These are phyloP conservation scores for Drosophila seguyi DNA, from an alignment of 1,140 invertebrate genomes.

Conservation along the genomic window DNA sequence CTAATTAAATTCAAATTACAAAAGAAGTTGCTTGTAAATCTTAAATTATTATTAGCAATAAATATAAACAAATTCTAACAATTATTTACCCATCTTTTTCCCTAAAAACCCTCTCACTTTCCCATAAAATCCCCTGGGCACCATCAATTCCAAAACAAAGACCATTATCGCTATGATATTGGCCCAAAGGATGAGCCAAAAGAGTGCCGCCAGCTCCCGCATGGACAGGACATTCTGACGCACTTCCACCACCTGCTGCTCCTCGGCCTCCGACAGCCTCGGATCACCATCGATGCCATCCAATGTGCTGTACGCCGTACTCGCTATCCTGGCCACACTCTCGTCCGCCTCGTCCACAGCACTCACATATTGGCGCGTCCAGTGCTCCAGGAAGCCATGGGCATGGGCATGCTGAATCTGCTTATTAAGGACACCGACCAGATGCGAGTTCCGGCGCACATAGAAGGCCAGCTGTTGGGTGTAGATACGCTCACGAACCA, in stretches of 20 bases:
- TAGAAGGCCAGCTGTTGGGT: slow-evolving; percentile 75
- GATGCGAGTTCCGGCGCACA: slow-evolving; percentile 66
- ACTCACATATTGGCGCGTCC: slow-evolving; percentile 69
- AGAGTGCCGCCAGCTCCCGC: slow-evolving; percentile 59
- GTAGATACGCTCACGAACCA: slow-evolving; percentile 71
- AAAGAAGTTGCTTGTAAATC: too few species aligned
- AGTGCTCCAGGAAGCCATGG: slow-evolving; percentile 68
- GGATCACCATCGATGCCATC: slow-evolving; percentile 39
- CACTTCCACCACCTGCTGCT: slow-evolving; percentile 2
- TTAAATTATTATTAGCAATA: too few species aligned
- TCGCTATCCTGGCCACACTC: slow-evolving; percentile 45
- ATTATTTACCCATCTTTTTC: neutral
- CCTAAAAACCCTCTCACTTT: neutral
- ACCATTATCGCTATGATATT: slow-evolving; percentile 42
- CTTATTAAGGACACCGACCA: slow-evolving; percentile 60
- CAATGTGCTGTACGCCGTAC: slow-evolving; percentile 36
- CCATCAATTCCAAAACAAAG: slow-evolving; percentile 52
- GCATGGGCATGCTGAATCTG: slow-evolving; percentile 63
- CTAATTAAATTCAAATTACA: too few species aligned
- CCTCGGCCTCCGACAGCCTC: slow-evolving; percentile 4
- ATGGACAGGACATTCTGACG: slow-evolving; percentile 58
- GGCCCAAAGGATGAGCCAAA: slow-evolving; percentile 66
- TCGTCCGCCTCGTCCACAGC: slow-evolving; percentile 62
- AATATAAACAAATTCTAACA: neutral
- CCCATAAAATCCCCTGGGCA: neutral